Evolutionary conservation across 2,888 invertebrate species (phyloP).

Genomic region (Synergus umbraculus): DNA sequence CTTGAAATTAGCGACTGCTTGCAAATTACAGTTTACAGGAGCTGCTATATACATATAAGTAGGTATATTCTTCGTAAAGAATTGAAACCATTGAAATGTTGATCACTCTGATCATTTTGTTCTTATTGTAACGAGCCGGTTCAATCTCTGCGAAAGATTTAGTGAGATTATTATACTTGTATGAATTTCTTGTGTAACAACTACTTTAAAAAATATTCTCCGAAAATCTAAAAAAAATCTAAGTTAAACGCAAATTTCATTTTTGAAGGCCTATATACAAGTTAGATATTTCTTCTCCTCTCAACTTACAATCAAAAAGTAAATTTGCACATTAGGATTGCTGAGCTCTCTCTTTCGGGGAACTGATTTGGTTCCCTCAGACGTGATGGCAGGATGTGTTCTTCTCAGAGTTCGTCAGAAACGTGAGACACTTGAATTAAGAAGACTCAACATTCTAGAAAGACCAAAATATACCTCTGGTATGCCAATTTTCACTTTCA

Average conservation of each 20-base stretch:
- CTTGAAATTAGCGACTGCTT: constrained; percentile 9
- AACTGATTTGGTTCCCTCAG: constrained; percentile 92
- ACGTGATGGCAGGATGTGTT: constrained; percentile 91
- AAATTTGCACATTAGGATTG: constrained; percentile 78
- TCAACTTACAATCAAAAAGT: not conserved
- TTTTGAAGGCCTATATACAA: not conserved
- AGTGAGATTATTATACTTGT: too few species aligned
- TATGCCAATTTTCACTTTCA: constrained; percentile 63
- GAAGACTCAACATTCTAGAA: constrained; percentile 82
- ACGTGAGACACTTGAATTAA: constrained; percentile 85
- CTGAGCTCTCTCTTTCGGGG: constrained; percentile 89
- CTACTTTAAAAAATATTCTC: too few species aligned
- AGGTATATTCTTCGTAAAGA: not conserved
- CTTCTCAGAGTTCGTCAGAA: constrained; percentile 89
- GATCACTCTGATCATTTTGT: not conserved
- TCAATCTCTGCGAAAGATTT: too few species aligned
- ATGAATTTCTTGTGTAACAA: too few species aligned
- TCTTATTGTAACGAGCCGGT: too few species aligned
- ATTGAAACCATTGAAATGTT: not conserved
- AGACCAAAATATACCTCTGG: constrained; percentile 84
- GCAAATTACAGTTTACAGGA: constrained; percentile 7
- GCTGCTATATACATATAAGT: not conserved
- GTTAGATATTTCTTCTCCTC: not conserved
- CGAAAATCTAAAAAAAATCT: not conserved
- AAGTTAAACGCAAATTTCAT: not conserved